phyloP scores from a whole-genome alignment of 2,888 invertebrate species.

The Orthonychiurus folsomi region DNA sequence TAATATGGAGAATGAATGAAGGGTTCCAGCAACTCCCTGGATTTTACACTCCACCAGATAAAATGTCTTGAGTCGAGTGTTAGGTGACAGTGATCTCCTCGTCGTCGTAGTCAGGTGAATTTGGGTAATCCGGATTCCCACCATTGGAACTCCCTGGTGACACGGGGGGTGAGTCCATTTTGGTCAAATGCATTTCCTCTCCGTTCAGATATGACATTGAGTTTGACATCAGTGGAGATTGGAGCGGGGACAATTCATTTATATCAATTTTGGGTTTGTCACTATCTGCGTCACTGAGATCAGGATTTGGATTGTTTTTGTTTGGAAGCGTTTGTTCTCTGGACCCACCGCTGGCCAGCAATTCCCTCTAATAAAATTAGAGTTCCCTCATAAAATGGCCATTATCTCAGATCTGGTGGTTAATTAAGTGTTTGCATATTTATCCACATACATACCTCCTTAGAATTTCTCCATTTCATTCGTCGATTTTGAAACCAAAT shows the following conservation, averaged over 20 bases:
- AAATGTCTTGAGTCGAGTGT: no score
- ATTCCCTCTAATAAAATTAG: no score
- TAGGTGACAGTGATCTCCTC: conserved; percentile 37
- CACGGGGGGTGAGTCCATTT: conserved; percentile 17
- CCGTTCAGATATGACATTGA: neutral
- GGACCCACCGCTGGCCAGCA: conserved; percentile 84
- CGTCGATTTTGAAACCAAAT: conserved; percentile 95
- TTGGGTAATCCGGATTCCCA: conserved; percentile 11
- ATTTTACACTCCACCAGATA: no score
- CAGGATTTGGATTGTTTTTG: conserved; percentile 49
- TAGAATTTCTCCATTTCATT: conserved; percentile 98
- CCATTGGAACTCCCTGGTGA: conserved; percentile 7
- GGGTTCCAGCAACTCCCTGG: no score
- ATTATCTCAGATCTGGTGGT: no score
- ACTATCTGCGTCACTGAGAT: conserved; percentile 54
- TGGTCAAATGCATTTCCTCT: conserved; percentile 13
- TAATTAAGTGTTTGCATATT: no score
- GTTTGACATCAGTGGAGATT: conserved; percentile 42
- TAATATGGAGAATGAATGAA: conserved; percentile 6
- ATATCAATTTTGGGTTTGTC: conserved; percentile 62
- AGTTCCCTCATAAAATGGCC: no score
- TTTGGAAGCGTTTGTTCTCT: conserved; percentile 91
- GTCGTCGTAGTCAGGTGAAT: conserved; percentile 28
- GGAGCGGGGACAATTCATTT: conserved; percentile 53
- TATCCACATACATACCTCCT: no score